These are phyloP conservation scores for Ispidina lecontei DNA, from an alignment of 2,797 vertebrate genomes.

Conservation along the genomic window DNA sequence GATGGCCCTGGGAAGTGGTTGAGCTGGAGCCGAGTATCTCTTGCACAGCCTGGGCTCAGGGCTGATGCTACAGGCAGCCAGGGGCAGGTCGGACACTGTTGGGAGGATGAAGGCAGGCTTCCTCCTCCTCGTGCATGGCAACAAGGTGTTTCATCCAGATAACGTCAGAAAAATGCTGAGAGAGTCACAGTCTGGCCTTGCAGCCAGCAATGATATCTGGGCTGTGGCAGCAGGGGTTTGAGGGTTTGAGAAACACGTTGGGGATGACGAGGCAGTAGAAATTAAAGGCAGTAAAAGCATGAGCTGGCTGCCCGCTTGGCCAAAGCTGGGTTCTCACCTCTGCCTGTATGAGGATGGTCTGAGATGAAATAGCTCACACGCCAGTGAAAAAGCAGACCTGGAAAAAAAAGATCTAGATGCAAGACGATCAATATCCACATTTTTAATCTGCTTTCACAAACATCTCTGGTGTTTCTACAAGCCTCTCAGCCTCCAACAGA, in stretches of 20 bases:
- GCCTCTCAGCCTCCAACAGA: not conserved
- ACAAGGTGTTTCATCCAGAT: not conserved
- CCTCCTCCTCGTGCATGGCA: not conserved
- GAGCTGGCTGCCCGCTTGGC: not conserved
- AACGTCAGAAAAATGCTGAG: fast-evolving
- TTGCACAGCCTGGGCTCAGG: not conserved
- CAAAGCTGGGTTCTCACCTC: fast-evolving
- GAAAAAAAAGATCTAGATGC: not conserved
- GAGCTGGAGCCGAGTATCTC: not conserved
- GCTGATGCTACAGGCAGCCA: not conserved
- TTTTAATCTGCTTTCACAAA: not conserved
- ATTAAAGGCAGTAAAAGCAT: not conserved
- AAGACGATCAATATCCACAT: not conserved
- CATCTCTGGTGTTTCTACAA: not conserved
- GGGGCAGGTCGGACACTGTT: not conserved
- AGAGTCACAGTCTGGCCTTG: not conserved
- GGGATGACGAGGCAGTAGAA: not conserved
- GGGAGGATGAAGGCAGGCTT: not conserved
- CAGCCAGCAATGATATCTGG: not conserved
- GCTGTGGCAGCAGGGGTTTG: not conserved
- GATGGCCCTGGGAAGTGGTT: not conserved
- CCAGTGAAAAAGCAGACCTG: not conserved
- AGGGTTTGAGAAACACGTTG: not conserved
- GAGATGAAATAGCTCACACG: not conserved
- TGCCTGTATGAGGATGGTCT: not conserved